Evolutionary conservation across 1,140 invertebrate species (phyloP).

Genomic region (Mizuhopecten yessoensis): DNA sequence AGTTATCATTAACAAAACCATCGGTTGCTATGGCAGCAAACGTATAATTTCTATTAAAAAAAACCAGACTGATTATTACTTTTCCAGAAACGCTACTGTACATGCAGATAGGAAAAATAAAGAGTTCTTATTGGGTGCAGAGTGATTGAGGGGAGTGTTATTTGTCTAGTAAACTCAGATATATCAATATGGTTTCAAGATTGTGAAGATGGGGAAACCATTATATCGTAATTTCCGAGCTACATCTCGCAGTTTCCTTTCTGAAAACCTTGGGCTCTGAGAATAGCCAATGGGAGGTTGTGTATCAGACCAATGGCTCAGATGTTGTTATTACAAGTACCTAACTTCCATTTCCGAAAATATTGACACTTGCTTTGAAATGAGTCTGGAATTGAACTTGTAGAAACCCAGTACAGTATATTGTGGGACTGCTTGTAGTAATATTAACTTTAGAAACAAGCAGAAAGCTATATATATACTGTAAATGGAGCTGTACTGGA

Average conservation of each 20-base stretch:
- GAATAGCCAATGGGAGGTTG: not conserved
- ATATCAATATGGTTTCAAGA: slow-evolving; percentile 39
- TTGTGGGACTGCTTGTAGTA: no score
- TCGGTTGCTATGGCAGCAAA: not conserved
- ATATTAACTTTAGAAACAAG: no score
- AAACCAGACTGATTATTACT: not conserved
- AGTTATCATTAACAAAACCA: not conserved
- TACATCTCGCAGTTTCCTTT: not conserved
- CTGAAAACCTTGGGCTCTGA: not conserved
- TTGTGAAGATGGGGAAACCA: not conserved
- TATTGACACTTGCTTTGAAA: slow-evolving; percentile 9
- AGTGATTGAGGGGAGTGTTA: slow-evolving; percentile 13
- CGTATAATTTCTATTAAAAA: not conserved
- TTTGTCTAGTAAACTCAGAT: slow-evolving; percentile 27
- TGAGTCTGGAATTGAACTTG: not conserved
- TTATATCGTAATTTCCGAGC: not conserved
- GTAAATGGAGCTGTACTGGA: no score
- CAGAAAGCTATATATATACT: no score
- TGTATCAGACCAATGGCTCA: not conserved
- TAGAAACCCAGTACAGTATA: not conserved
- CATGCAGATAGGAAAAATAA: slow-evolving; percentile 16
- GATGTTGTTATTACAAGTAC: not conserved
- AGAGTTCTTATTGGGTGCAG: not conserved
- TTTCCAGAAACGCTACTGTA: not conserved
- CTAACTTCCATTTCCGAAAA: not conserved